Conservation (phyloP, 2,888 invertebrate species). For the Pammene aurita region DNA sequence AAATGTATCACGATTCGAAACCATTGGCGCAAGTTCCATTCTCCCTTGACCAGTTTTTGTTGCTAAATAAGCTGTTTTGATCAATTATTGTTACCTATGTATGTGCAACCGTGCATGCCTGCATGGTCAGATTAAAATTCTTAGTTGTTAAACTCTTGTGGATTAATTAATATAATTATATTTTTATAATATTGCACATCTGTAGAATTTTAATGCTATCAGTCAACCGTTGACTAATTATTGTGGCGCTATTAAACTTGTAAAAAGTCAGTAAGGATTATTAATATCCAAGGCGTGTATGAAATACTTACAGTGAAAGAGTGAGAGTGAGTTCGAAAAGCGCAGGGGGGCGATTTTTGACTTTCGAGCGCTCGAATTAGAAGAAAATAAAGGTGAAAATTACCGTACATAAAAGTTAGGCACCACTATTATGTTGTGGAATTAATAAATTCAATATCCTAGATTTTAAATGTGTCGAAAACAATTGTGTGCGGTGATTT, state of each 20-base stretch:
- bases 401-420: too few relatives aligned
- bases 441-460: too few relatives aligned
- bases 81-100: background rate
- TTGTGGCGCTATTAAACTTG: background rate
- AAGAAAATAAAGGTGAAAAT: too few relatives aligned
- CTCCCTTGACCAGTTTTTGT: background rate
- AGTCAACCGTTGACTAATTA: constrained; percentile 11
- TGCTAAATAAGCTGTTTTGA: background rate
- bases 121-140: background rate
- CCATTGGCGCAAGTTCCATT: background rate
- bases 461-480: too few relatives aligned
- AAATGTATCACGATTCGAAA: background rate
- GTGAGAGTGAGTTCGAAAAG: too few relatives aligned
- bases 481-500: too few relatives aligned
- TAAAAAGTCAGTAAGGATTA: constrained; percentile 3
- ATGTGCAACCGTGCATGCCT: constrained; percentile 2
- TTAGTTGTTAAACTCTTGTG: background rate
- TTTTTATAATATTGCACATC: background rate
- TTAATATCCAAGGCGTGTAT: too few relatives aligned
- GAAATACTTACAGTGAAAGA: too few relatives aligned
- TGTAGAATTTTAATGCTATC: constrained; percentile 4
- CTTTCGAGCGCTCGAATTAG: too few relatives aligned
- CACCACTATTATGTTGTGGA: too few relatives aligned
- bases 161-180: constrained; percentile 1
- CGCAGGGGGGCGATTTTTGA: too few relatives aligned